Percentiles rank a stretch among this genome's conserved stretches.
These are phyloP conservation scores for Lethenteron camtschaticum DNA, from an alignment of 2,113 vertebrate species.

Conservation along the genomic window DNA sequence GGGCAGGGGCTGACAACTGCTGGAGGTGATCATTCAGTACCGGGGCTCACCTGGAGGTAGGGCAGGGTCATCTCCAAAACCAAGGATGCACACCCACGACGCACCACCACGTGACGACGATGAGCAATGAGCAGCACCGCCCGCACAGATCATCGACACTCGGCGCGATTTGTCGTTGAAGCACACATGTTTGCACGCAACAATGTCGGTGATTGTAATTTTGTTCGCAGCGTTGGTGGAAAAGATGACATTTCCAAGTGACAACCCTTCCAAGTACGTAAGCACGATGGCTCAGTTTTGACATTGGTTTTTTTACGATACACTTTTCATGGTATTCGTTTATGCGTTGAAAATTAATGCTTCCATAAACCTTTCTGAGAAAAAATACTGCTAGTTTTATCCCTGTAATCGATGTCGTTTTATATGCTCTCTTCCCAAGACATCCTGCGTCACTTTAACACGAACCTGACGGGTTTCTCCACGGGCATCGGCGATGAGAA, in stretches of 20 bases:
- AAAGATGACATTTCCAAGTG: constrained; percentile 21
- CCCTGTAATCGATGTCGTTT: neutral
- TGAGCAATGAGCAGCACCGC: too few species aligned
- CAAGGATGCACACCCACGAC: too few species aligned
- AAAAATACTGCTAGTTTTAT: too few species aligned
- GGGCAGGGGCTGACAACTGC: constrained; percentile 24
- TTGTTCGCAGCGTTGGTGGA: constrained; percentile 23
- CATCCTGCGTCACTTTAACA: constrained; percentile 46
- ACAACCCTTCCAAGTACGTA: constrained; percentile 33
- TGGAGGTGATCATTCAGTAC: constrained; percentile 25
- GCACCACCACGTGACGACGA: too few species aligned
- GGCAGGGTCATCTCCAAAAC: too few species aligned
- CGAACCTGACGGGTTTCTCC: constrained; percentile 31
- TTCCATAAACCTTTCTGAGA: too few species aligned
- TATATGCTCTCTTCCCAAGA: constrained; percentile 28
- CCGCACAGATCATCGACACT: too few species aligned
- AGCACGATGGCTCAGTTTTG: neutral
- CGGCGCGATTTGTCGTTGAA: too few species aligned
- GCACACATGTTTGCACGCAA: too few species aligned
- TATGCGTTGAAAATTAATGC: too few species aligned
- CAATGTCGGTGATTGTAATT: too few species aligned
- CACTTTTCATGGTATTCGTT: too few species aligned
- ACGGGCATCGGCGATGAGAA: constrained; percentile 19
- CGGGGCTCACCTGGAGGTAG: constrained; percentile 37
- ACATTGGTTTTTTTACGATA: neutral